phyloP scores from a whole-genome alignment of 2,113 vertebrate species.

The Ageneiosus marmoratus region DNA sequence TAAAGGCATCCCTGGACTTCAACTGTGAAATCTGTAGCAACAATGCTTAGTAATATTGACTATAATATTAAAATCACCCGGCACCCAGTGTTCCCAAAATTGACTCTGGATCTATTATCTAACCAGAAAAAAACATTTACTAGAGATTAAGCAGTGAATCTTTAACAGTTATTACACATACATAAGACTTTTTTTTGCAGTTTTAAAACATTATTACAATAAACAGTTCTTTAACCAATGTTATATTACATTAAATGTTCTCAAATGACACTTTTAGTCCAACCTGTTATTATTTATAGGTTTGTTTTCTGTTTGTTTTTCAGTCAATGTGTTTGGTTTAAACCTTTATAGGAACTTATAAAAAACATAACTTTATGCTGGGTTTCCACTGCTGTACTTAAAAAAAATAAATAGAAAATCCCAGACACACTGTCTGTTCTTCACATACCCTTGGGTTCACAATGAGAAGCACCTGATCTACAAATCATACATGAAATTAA shows the following conservation, averaged over 20 bases:
- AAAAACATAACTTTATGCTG: not conserved
- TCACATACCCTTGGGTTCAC: not conserved
- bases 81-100: not conserved
- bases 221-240: not conserved
- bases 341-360: not conserved
- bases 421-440: not conserved
- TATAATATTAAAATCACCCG: not conserved
- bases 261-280: not conserved
- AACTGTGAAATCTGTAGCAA: not conserved
- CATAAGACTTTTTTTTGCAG: not conserved
- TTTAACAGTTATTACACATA: not conserved
- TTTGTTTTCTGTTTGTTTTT: not conserved
- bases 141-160: not conserved
- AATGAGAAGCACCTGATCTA: not conserved
- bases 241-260: not conserved
- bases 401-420: not conserved
- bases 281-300: not conserved
- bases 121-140: not conserved
- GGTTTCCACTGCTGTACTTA: not conserved
- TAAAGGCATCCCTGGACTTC: not conserved
- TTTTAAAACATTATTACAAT: not conserved
- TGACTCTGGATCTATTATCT: not conserved
- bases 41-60: not conserved
- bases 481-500: not conserved
- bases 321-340: not conserved